Evolutionary conservation across 1,140 invertebrate genomes (phyloP), one percentile per base, ranked within the genome.

Genomic region (Manduca sexta): DNA sequence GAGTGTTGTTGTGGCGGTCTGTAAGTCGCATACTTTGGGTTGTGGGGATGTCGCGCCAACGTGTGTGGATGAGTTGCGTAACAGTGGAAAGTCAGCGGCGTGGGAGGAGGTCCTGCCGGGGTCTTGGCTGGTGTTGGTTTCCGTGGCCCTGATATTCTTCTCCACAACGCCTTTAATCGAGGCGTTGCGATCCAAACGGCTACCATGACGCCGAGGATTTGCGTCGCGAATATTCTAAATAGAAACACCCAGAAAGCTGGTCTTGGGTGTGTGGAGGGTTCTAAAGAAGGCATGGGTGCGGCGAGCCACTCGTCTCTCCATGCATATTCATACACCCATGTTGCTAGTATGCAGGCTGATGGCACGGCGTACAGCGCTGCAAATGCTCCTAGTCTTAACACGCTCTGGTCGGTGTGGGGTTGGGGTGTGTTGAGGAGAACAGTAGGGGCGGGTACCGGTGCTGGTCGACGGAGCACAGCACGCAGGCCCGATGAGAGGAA

Each of bases 271-370:
- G 77, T 71, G 3, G 64, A 83, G 2, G 88, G 87, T 46, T 77
- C 71, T 0, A 57, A 50, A 4, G 86, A 86, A 2, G 86, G 84
- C 13, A 78, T 54, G 11, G 75, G 74, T 7, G 86, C 88, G 11
- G 88, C 86, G 0, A 93, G 73, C 91, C 93, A 94, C n/a, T 89
- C 82, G 45, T 92, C 90, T 48, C 93, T 90, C 80, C 89, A 89
- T 61, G 90, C 89, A 84, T 95, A 96, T 85, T 98, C 97, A 80
- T 98, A 97, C 56, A 96, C 92, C 59, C 94, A 92, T 44, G 93
- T 94, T 5, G 92, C 90, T 17, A 97, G 89, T 0, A 97, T 91
- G 55, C 95, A 92, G 0, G 93, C 90, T 11, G 93, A 93, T 0
- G 95, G 93, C 1, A 96, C 86, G 0, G 93, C 93, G 80, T 98